These are phyloP conservation scores for Hippoglossus stenolepis DNA, from an alignment of 2,113 vertebrate species.

Conservation along the genomic window DNA sequence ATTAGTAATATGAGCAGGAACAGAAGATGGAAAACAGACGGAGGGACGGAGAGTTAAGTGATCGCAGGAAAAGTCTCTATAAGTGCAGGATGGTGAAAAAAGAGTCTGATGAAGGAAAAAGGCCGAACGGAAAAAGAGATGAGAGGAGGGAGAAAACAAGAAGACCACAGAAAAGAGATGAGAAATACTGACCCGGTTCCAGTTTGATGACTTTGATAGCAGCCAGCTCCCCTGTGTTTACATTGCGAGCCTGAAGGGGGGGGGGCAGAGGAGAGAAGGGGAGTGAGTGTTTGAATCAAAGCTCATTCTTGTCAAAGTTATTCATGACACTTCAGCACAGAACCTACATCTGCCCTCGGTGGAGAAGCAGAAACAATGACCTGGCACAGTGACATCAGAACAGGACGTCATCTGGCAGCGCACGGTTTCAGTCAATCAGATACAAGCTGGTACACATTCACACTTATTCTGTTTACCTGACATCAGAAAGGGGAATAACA, in stretches of 20 bases:
- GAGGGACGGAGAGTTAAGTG: background rate
- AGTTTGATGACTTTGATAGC: constrained; percentile 99
- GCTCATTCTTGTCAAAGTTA: too few species aligned
- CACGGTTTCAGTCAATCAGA: background rate
- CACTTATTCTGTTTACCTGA: too few species aligned
- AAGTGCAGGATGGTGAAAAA: background rate
- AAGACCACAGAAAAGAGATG: background rate
- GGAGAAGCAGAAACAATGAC: too few species aligned
- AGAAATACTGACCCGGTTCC: constrained; percentile 92
- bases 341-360: too few species aligned
- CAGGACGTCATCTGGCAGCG: too few species aligned
- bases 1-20: background rate
- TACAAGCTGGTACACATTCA: background rate
- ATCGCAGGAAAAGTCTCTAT: background rate
- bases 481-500: too few species aligned
- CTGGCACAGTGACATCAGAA: too few species aligned
- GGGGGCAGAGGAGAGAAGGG: constrained; percentile 8
- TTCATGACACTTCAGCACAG: too few species aligned
- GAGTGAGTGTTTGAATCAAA: background rate
- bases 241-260: constrained; percentile 90
- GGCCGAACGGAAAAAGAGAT: background rate
- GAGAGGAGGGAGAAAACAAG: background rate
- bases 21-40: background rate
- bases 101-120: background rate
- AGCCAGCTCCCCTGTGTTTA: constrained; percentile 89